Evolutionary conservation across 2,797 vertebrate genomes (phyloP).

Genomic region (Chiloscyllium punctatum): DNA sequence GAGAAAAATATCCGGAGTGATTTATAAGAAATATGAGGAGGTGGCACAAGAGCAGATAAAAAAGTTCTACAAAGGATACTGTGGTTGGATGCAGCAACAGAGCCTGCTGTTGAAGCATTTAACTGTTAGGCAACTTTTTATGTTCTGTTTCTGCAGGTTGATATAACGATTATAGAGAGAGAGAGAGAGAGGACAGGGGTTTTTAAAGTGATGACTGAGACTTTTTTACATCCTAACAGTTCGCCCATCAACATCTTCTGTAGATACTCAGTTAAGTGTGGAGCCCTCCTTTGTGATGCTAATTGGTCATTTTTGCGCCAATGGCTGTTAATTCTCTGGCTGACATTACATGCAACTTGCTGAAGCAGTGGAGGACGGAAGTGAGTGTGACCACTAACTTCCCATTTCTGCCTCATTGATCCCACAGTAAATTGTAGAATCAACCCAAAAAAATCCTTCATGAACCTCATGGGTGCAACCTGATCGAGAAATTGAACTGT

Average conservation of each 20-base stretch:
- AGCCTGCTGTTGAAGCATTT: background rate
- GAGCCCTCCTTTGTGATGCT: background rate
- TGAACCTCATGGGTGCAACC: background rate
- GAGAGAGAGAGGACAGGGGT: background rate
- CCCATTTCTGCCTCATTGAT: background rate
- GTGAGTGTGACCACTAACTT: background rate
- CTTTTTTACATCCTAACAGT: no score
- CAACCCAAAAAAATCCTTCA: background rate
- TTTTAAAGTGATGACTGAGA: background rate
- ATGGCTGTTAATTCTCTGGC: no score
- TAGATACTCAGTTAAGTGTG: background rate
- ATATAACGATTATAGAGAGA: background rate
- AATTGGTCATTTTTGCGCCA: background rate
- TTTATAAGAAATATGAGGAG: background rate
- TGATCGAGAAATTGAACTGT: background rate
- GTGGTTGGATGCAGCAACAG: background rate
- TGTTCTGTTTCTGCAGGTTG: background rate
- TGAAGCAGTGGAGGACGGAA: background rate
- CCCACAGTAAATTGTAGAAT: background rate
- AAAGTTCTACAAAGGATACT: background rate
- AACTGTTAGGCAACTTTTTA: background rate
- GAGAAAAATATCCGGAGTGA: background rate
- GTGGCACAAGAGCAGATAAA: background rate
- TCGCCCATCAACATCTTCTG: no score
- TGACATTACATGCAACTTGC: background rate